These are phyloP conservation scores for Drosophila oshimai DNA, from an alignment of 1,140 invertebrate species.

Conservation along the genomic window DNA sequence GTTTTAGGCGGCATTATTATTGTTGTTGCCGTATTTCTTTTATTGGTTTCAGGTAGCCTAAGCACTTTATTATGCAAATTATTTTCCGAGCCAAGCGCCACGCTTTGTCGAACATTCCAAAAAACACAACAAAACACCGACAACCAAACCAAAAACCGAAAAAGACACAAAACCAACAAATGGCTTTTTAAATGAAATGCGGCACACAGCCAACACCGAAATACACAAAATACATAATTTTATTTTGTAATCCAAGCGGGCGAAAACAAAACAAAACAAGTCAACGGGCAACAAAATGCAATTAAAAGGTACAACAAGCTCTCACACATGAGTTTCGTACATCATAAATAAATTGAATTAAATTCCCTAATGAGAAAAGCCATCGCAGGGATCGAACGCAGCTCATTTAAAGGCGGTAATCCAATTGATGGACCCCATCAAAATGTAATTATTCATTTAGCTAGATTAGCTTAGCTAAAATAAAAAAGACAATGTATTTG, in stretches of 20 bases:
- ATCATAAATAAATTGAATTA: conserved; percentile 60
- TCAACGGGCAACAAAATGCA: conserved; percentile 37
- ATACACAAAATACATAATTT: conserved; percentile 51
- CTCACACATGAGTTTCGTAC: conserved; percentile 15
- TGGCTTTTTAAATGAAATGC: conserved; percentile 47
- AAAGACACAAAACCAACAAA: conserved; percentile 31
- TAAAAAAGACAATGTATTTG: background rate
- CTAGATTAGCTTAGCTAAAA: conserved; percentile 4
- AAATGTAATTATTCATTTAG: conserved; percentile 14
- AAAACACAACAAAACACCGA: conserved; percentile 9
- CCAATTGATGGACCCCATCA: conserved; percentile 17
- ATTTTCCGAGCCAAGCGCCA: conserved; percentile 60
- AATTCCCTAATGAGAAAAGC: conserved; percentile 29
- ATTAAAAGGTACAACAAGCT: conserved; percentile 39
- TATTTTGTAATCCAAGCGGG: conserved; percentile 49
- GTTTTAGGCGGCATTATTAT: conserved; percentile 20
- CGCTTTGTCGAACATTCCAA: conserved; percentile 65
- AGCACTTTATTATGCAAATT: conserved; percentile 79
- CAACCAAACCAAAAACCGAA: conserved; percentile 5
- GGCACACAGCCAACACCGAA: conserved; percentile 7
- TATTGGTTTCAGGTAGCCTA: conserved; percentile 77
- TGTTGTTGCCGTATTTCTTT: conserved; percentile 47
- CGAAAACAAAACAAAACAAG: conserved; percentile 47
- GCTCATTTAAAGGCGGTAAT: conserved; percentile 34
- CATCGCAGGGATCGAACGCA: conserved; percentile 21